These are phyloP conservation scores for Neodon shergylaensis DNA, from an alignment of 2,113 vertebrate genomes.

Conservation along the genomic window DNA sequence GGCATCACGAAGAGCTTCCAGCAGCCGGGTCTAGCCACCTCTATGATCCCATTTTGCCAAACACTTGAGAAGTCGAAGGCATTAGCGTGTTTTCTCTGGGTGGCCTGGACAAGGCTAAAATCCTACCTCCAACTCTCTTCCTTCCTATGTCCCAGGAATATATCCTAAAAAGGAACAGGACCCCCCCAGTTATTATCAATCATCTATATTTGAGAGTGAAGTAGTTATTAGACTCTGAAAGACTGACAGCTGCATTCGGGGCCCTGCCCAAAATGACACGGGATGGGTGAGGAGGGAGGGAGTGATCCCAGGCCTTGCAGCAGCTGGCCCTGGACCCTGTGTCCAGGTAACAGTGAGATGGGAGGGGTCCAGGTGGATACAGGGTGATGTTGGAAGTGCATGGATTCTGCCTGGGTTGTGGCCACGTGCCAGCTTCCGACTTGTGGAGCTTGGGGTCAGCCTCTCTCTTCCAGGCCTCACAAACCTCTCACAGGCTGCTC, in stretches of 20 bases:
- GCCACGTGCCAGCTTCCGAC: too few species aligned
- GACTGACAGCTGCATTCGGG: neutral
- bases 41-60: neutral
- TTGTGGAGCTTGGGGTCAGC: neutral
- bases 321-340: neutral
- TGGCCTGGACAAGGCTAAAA: neutral
- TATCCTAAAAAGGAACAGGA: neutral
- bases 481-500: neutral
- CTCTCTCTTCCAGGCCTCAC: neutral
- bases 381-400: neutral
- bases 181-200: neutral
- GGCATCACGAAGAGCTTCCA: neutral
- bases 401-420: neutral
- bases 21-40: neutral
- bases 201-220: neutral
- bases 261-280: neutral
- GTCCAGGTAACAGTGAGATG: conserved; percentile 29
- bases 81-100: rapidly evolving
- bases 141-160: neutral
- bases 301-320: neutral
- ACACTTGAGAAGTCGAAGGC: neutral
- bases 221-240: neutral
- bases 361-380: conserved; percentile 1
- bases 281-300: neutral
- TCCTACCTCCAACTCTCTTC: neutral